These are phyloP conservation scores for Polietes domitor DNA, from an alignment of 2,888 invertebrate species.

Conservation along the genomic window DNA sequence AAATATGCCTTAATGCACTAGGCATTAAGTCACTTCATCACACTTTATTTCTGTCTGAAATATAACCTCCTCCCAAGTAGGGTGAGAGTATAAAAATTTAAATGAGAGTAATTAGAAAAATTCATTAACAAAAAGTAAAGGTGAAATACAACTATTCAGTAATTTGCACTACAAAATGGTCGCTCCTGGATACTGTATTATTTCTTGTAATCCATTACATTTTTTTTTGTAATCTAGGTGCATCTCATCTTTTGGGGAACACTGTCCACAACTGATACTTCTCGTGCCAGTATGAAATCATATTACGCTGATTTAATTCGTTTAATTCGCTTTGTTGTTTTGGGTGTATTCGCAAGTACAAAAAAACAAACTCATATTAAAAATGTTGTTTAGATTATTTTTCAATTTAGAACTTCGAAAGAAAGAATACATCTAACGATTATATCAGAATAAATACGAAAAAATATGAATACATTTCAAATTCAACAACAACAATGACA, in stretches of 20 bases:
- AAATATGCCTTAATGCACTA: too few relatives aligned
- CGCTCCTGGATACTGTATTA: too few relatives aligned
- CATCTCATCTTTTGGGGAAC: background rate
- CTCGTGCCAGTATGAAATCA: slow-evolving; percentile 2
- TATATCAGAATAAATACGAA: background rate
- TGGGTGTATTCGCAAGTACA: background rate
- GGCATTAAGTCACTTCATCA: too few relatives aligned
- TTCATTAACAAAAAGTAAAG: too few relatives aligned
- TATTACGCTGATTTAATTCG: background rate
- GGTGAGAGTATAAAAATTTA: too few relatives aligned
- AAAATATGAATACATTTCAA: background rate
- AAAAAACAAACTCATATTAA: background rate
- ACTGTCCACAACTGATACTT: background rate
- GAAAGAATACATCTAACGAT: background rate
- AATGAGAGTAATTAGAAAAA: too few relatives aligned
- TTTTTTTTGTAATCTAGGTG: too few relatives aligned
- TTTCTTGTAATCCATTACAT: too few relatives aligned
- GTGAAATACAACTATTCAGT: too few relatives aligned
- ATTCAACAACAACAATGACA: background rate
- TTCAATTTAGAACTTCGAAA: slow-evolving; percentile 6
- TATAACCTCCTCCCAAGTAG: too few relatives aligned
- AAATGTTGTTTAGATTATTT: slow-evolving; percentile 16
- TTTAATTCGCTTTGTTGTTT: background rate
- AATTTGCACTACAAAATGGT: too few relatives aligned
- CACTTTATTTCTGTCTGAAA: too few relatives aligned